A percentile compares a stretch with the other conserved stretches of the same genome.
These are phyloP conservation scores for Drosophila ogumai DNA, from an alignment of 1,140 invertebrate genomes.

Conservation along the genomic window DNA sequence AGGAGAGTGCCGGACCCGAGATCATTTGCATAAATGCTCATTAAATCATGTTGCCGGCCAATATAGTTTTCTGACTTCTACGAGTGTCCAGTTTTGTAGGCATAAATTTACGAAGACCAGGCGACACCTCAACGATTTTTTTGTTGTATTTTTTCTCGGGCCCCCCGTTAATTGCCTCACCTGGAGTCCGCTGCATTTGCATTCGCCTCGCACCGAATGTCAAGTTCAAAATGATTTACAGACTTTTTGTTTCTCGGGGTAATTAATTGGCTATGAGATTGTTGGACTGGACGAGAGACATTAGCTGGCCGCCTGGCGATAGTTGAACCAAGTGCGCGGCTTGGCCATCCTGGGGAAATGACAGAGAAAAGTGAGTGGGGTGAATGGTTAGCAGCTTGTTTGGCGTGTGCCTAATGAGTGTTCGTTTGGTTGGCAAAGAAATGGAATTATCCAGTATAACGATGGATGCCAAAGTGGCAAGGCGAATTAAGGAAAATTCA, in stretches of 20 bases:
- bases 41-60: conserved; percentile 72
- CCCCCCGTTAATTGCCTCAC: conserved; percentile 40
- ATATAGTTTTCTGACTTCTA: conserved; percentile 45
- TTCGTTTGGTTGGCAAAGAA: conserved; percentile 6
- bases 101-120: conserved; percentile 23
- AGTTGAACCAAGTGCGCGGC: conserved; percentile 21
- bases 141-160: not conserved
- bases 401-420: conserved; percentile 51
- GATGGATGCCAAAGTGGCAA: conserved; percentile 1
- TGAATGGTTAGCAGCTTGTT: conserved; percentile 47
- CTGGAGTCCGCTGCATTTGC: conserved; percentile 62
- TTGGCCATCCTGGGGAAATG: conserved; percentile 22
- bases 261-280: conserved; percentile 65
- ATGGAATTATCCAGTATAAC: not conserved
- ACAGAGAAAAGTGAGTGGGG: conserved; percentile 1
- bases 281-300: conserved; percentile 20
- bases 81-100: conserved; percentile 70
- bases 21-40: conserved; percentile 79
- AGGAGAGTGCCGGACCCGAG: conserved; percentile 34
- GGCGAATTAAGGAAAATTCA: conserved; percentile 1
- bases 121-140: conserved; percentile 34
- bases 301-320: conserved; percentile 25
- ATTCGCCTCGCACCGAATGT: conserved; percentile 68
- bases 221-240: conserved; percentile 81
- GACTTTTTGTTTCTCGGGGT: conserved; percentile 62